Conservation (phyloP, 2,888 invertebrate genomes). For the Clivina fossor region DNA sequence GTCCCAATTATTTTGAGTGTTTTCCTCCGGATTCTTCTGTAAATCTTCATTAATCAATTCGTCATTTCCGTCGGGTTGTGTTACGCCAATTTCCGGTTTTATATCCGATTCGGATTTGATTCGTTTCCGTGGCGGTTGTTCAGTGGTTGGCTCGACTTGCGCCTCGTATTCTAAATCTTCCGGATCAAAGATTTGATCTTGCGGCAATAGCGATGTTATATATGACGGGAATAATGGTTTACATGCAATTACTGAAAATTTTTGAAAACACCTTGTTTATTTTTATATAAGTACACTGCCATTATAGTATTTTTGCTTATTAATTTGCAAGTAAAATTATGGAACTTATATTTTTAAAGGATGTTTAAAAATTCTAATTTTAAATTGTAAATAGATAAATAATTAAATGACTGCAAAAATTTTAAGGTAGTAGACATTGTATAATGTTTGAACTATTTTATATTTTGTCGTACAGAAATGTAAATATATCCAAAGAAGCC, state of each 20-base stretch:
- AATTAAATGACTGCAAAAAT: background rate
- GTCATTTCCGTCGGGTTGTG: constrained; percentile 50
- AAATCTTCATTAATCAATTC: constrained; percentile 51
- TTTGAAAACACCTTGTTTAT: too few species aligned
- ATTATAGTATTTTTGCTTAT: too few species aligned
- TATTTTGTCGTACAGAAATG: too few species aligned
- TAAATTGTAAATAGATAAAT: constrained; percentile 4
- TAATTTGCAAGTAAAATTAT: too few species aligned
- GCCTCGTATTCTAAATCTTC: constrained; percentile 79
- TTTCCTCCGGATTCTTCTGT: constrained; percentile 49
- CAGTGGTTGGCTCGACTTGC: constrained; percentile 56
- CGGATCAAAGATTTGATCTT: constrained; percentile 92
- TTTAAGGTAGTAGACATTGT: too few species aligned
- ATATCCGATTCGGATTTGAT: constrained; percentile 44
- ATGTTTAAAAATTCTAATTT: too few species aligned
- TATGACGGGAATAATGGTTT: constrained; percentile 82
- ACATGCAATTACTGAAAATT: constrained; percentile 83
- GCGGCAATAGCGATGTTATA: constrained; percentile 81
- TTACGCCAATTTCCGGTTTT: constrained; percentile 46
- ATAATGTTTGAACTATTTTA: background rate
- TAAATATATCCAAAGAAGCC: too few species aligned
- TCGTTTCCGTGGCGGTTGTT: constrained; percentile 48
- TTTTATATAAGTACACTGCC: too few species aligned
- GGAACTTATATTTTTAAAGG: too few species aligned
- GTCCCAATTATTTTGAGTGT: constrained; percentile 54